Evolutionary conservation across 2,888 invertebrate genomes (phyloP).

Genomic region (Bruchidius siliquastri): DNA sequence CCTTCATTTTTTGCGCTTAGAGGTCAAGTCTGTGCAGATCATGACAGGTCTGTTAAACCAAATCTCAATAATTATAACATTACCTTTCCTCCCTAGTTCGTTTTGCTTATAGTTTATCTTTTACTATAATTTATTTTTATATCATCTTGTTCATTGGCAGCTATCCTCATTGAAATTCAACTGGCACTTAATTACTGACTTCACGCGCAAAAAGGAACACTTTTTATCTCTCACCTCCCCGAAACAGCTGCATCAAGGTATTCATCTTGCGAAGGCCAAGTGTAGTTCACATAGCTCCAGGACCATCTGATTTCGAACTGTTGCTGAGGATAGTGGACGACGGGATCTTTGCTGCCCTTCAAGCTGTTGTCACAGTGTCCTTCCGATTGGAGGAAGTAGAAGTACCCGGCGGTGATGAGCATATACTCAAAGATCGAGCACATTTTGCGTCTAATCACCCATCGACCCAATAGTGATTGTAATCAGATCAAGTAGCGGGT

Average conservation of each 20-base stretch:
- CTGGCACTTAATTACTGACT: no score
- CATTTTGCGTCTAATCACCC: not conserved
- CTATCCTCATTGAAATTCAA: no score
- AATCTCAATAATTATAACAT: no score
- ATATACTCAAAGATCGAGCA: not conserved
- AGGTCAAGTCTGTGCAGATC: no score
- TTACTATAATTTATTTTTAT: no score
- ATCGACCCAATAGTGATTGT: not conserved
- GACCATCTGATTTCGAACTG: not conserved
- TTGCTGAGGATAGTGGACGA: not conserved
- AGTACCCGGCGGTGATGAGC: not conserved
- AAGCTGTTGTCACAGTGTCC: not conserved
- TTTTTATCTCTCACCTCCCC: slow-evolving; percentile 31
- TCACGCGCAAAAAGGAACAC: no score
- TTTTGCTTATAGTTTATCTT: no score
- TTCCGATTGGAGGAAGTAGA: not conserved
- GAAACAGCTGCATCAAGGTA: slow-evolving; percentile 51
- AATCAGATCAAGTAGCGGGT: not conserved
- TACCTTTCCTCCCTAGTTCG: no score
- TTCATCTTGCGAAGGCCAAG: slow-evolving; percentile 57
- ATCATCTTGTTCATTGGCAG: no score
- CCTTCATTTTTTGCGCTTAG: no score
- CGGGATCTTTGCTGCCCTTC: not conserved
- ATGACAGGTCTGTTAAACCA: no score
- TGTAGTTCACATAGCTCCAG: slow-evolving; percentile 65